These are phyloP conservation scores for Cabera pusaria DNA, from an alignment of 2,888 invertebrate genomes.

Conservation along the genomic window DNA sequence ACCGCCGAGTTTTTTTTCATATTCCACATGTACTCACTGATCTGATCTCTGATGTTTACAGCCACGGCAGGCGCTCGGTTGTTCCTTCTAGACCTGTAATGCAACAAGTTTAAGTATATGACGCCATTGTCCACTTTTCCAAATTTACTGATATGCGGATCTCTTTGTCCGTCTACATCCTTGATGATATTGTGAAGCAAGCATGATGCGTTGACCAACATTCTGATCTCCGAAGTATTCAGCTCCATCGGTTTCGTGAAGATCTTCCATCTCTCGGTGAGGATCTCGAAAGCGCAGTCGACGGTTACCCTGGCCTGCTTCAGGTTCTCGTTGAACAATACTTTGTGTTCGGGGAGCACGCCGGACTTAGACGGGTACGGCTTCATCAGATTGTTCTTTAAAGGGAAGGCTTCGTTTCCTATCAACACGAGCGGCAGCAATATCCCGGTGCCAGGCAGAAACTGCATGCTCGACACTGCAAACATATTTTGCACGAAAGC, in stretches of 20 bases:
- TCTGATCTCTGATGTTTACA: constrained; percentile 17
- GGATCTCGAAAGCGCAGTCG: constrained; percentile 34
- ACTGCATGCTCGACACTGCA: constrained; percentile 19
- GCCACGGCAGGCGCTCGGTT: constrained; percentile 19
- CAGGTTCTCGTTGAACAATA: constrained; percentile 27
- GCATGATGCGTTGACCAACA: constrained; percentile 26
- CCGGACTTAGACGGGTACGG: constrained; percentile 25
- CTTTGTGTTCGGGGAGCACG: constrained; percentile 13
- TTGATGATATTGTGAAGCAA: constrained; percentile 32
- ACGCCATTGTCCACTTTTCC: constrained; percentile 21
- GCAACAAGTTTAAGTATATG: constrained; percentile 23
- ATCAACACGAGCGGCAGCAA: constrained; percentile 30
- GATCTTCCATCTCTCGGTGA: constrained; percentile 37
- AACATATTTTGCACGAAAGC: constrained; percentile 16
- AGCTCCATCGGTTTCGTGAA: constrained; percentile 24
- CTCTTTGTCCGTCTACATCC: constrained; percentile 24
- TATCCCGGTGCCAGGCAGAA: constrained; percentile 24
- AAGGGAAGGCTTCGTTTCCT: constrained; percentile 33
- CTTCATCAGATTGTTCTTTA: constrained; percentile 28
- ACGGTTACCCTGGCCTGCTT: constrained; percentile 27
- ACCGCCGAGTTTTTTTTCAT: too few relatives aligned
- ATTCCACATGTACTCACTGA: constrained; percentile 3
- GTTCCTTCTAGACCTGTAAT: constrained; percentile 15
- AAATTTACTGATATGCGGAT: constrained; percentile 24
- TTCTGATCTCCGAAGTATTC: constrained; percentile 15